Base-by-base conservation (phyloP, 2,797 vertebrate genomes). In the Oceanodroma leucorhoa region DNA sequence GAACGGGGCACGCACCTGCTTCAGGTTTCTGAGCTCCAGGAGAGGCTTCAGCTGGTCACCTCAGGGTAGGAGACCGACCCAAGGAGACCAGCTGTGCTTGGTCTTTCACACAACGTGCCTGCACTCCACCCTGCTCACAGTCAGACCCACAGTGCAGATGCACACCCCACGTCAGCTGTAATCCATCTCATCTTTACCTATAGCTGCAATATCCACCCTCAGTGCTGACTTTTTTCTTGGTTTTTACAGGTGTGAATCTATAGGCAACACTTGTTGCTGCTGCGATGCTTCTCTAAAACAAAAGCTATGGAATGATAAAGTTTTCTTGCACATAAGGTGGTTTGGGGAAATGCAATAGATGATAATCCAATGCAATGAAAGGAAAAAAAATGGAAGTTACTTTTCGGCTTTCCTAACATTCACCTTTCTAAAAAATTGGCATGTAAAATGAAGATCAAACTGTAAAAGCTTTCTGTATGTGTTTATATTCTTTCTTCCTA, bases 141-240 rank as follows among this genome's bases (percentile, higher is more conserved):
- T 3, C 2, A 2, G 36, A 40, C 36, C 13, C 15, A 4, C 14
- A 46, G 62, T 0, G 0, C 20, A 51, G 78, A 12, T 0, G 0
- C 11, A 23, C 0, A 0, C 2, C 30, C 20, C n/a, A 11, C 6
- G 5, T 17, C 61, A 82, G 30, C 54, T 71, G 57, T 32, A 50
- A 58, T 8, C n/a, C 10, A 11, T 9, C 61, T 71, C 53, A 17
- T 24, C 24, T 20, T 67, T 29, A 45, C 2, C 30, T 22, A 10
- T 4, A 64, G n/a, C 22, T 85, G 27, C 46, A 45, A 51, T 20
- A 55, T 45, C 32, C 20, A 29, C 45, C 20, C 20, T 40, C 51
- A 34, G 10, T 65, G 46, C 11, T 32, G 41, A 38, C 18, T 30
- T 14, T 36, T 30, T 54, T 29, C 23, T 40, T 41, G 3, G 2